Conservation (phyloP, 2,797 vertebrate species). For the Sphenopsis melanotis region DNA sequence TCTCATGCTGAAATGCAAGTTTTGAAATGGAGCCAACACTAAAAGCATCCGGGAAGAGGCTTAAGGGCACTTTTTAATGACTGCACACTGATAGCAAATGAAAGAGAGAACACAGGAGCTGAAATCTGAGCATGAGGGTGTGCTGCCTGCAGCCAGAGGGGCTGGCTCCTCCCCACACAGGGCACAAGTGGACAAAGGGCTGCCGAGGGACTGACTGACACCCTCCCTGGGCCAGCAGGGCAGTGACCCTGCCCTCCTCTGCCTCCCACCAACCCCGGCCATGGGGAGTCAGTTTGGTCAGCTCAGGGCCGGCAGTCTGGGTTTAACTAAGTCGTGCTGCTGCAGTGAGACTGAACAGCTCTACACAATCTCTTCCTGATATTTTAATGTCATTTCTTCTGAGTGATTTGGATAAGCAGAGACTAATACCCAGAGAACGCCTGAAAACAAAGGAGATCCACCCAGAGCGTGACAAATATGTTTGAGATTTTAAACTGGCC, state of each 20-base stretch:
- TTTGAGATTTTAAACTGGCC: not conserved
- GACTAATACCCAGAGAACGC: not conserved
- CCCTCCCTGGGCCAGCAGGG: accelerated
- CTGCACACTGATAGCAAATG: not conserved
- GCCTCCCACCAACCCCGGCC: not conserved
- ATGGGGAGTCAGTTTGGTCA: not conserved
- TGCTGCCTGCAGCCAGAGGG: not conserved
- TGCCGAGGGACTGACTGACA: accelerated
- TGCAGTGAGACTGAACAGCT: not conserved
- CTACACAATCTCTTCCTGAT: not conserved
- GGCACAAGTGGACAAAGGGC: not conserved
- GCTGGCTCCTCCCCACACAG: not conserved
- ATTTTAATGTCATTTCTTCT: not conserved
- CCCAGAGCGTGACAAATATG: not conserved
- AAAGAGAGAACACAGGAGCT: not conserved
- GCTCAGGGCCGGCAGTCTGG: not conserved
- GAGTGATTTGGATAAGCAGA: not conserved
- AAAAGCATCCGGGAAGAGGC: slow-evolving; percentile 1
- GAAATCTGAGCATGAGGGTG: not conserved
- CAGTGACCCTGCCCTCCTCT: not conserved
- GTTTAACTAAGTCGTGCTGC: not conserved
- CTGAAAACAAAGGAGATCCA: not conserved
- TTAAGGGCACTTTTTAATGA: not conserved
- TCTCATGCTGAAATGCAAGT: not conserved
- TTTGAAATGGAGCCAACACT: slow-evolving; percentile 18